Evolutionary conservation across 2,797 vertebrate genomes (phyloP), one percentile per base, ranked within the genome.

Genomic region (Acipenser transmontanus): DNA sequence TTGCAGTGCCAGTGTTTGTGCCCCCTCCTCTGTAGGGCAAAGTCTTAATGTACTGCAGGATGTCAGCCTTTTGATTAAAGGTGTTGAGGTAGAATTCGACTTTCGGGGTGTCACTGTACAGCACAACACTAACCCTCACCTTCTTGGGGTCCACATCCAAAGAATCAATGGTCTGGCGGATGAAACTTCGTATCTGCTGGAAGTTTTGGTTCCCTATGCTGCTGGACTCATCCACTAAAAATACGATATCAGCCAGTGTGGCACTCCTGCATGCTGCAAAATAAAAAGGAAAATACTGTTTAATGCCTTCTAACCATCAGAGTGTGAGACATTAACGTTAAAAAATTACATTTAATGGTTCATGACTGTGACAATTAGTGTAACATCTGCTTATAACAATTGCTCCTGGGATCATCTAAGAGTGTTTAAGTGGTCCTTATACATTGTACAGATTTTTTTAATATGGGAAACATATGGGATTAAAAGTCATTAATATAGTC

Each of bases 221-320:
- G 66, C 71, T 76, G 10, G 81, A 83, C 14, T 82, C 77, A 65
- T 86, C 82, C 63, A 82, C 65, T 13, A 85, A 74, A 68, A 85
- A 85, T 1, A 76, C 81, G 12, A 79, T 71, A 65, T 82, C 82
- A 48, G 81, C 74, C 2, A 74, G 47, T 8, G 73, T 9, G 0
- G 69, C 71, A 57, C 10, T 67, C 1, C 57, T 68, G 63, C 82
- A 85, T n/a, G 62, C 82, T 85, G 62, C 7, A 59, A 74, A 57
- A 11, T n/a, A 57, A 7, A 52, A 8, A 52, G 12, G 34, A 34
- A 34, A 34, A 34, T 34, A 34, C 34, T 34, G 34, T 34, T 34
- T 34, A 34, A 34, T 34, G 34, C 34, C 34, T 34, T 34, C 34
- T 34, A 34, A 34, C 34, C 34, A 34, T 34, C 34, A 34, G 17